Conservation (phyloP, 2,888 invertebrate genomes). For the Salpingus planirostris region DNA sequence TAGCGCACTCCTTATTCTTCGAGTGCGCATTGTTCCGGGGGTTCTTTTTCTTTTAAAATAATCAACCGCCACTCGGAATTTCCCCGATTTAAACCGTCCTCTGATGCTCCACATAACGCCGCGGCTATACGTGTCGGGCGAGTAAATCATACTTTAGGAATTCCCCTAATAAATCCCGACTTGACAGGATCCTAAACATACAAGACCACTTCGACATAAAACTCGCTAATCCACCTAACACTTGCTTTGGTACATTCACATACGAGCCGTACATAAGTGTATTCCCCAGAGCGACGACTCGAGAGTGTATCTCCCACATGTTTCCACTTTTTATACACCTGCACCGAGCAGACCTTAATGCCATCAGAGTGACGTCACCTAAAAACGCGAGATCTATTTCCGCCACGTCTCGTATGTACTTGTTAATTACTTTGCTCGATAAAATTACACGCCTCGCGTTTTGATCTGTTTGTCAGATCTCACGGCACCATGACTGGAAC, state of each 20-base stretch:
- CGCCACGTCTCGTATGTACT: constrained; percentile 1
- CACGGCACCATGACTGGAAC: constrained; percentile 7
- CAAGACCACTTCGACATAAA: constrained; percentile 2
- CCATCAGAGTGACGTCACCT: constrained; percentile 10
- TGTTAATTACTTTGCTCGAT: constrained; percentile 3
- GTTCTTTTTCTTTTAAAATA: constrained; percentile 19
- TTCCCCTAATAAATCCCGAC: constrained; percentile 2
- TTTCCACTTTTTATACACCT: constrained; percentile 13
- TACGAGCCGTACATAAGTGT: too few relatives aligned
- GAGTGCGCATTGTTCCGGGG: constrained; percentile 27
- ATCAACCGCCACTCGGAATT: constrained; percentile 1
- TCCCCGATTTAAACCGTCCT: background rate
- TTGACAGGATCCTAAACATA: constrained; percentile 9
- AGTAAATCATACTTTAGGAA: background rate
- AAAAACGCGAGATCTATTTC: constrained; percentile 9
- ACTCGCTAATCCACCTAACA: constrained; percentile 3
- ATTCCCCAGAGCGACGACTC: constrained; percentile 2
- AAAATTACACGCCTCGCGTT: background rate
- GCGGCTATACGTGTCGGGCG: background rate
- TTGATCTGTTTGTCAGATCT: constrained; percentile 7
- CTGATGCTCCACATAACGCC: background rate
- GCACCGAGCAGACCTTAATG: constrained; percentile 10
- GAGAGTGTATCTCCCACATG: constrained; percentile 7
- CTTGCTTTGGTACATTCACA: too few relatives aligned
- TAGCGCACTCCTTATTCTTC: constrained; percentile 21